Evolutionary conservation across 1,140 invertebrate genomes (phyloP).

Genomic region (Tachypleus tridentatus): DNA sequence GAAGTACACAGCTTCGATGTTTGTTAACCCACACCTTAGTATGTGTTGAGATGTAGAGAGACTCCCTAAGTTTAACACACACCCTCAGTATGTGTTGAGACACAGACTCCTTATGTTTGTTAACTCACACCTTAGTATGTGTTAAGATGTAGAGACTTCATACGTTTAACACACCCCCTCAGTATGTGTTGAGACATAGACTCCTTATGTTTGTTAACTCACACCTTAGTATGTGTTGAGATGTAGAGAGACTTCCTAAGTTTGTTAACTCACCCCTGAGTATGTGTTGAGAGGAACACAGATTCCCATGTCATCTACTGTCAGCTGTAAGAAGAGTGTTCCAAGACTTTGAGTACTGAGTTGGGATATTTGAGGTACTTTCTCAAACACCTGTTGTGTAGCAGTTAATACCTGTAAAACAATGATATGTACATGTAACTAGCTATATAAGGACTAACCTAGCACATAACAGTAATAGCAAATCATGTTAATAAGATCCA

Average conservation of each 20-base stretch:
- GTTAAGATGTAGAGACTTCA: constrained; percentile 74
- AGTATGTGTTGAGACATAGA: constrained; percentile 76
- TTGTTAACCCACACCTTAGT: too few species aligned
- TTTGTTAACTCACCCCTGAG: constrained; percentile 37
- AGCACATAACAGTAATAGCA: too few species aligned
- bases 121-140: background rate
- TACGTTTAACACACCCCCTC: constrained; percentile 33
- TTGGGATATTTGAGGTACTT: constrained; percentile 42
- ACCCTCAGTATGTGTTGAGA: too few species aligned
- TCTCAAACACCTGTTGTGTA: constrained; percentile 61
- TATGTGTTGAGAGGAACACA: constrained; percentile 80
- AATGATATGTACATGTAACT: background rate
- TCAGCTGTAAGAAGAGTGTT: constrained; percentile 84
- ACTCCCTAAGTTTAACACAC: too few species aligned
- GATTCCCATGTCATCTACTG: constrained; percentile 93
- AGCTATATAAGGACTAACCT: too few species aligned
- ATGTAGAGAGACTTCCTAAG: constrained; percentile 73
- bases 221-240: constrained; percentile 60
- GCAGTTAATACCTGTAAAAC: constrained; percentile 58
- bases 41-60: too few species aligned
- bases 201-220: constrained; percentile 42
- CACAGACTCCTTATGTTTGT: too few species aligned
- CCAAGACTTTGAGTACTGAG: constrained; percentile 46
- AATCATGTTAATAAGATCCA: too few species aligned
- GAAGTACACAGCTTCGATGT: too few species aligned